Percentiles rank a stretch among this genome's conserved stretches.
Conservation (phyloP, 2,888 invertebrate species). For the Iselma pallidipennis region DNA sequence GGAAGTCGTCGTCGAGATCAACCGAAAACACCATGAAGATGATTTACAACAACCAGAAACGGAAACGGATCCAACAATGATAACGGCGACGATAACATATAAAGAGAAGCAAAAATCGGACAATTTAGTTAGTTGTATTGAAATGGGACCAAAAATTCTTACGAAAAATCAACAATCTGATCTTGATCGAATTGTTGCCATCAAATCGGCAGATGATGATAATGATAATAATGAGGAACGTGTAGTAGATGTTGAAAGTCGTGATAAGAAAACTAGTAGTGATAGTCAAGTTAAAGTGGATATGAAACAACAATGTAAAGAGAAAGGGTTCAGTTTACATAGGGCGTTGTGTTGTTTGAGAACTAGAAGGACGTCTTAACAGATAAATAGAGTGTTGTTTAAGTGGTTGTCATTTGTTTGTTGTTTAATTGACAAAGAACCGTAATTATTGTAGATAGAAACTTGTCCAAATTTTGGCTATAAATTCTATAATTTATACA, state of each 20-base stretch:
- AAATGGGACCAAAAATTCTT: not conserved
- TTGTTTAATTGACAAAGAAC: no score
- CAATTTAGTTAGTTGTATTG: not conserved
- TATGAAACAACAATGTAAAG: slow-evolving; percentile 42
- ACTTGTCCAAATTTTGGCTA: no score
- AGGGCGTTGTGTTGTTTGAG: slow-evolving; percentile 61
- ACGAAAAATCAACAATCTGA: slow-evolving; percentile 3
- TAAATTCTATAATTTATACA: no score
- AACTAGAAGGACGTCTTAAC: slow-evolving; percentile 53
- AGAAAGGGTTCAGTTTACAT: slow-evolving; percentile 57
- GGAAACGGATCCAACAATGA: no score
- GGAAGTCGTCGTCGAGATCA: slow-evolving; percentile 53
- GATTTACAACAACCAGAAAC: not conserved
- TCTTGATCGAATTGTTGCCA: slow-evolving; percentile 23
- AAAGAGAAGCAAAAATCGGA: no score
- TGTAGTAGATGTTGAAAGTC: slow-evolving; percentile 16
- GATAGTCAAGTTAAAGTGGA: no score
- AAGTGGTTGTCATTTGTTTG: not conserved
- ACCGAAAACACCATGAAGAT: slow-evolving; percentile 32
- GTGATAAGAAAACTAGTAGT: slow-evolving; percentile 24
- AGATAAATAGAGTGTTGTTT: not conserved
- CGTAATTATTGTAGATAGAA: no score
- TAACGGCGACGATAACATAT: not conserved
- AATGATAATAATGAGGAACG: slow-evolving; percentile 3
- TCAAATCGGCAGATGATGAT: slow-evolving; percentile 8